Evolutionary conservation across 2,113 vertebrate genomes (phyloP).

Genomic region (Coptodon bakossiorum): DNA sequence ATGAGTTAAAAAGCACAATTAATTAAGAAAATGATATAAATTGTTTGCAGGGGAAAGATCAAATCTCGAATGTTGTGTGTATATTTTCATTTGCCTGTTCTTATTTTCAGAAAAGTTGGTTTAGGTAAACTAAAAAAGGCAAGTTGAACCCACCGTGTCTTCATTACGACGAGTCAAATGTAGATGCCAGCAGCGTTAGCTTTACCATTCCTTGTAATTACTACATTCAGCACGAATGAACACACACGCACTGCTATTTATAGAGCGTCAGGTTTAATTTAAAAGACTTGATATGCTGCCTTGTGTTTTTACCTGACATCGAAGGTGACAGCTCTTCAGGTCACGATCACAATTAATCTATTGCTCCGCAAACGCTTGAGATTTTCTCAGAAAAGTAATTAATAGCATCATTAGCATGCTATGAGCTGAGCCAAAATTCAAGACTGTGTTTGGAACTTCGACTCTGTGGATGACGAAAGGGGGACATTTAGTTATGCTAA

Average conservation of each 20-base stretch:
- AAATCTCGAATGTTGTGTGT: not conserved
- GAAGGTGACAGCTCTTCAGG: constrained; percentile 3
- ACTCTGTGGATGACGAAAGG: constrained; percentile 39
- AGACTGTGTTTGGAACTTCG: constrained; percentile 51
- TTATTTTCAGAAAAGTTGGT: not conserved
- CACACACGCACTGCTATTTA: not conserved
- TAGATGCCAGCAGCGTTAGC: not conserved
- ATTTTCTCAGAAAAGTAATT: constrained; percentile 38
- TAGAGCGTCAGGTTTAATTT: not conserved
- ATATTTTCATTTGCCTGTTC: not conserved
- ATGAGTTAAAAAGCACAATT: not conserved
- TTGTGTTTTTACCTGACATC: not conserved
- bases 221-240: not conserved
- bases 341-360: constrained; percentile 34
- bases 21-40: not conserved
- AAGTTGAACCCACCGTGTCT: not conserved
- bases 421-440: constrained; percentile 18
- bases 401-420: constrained; percentile 27
- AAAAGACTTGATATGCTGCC: not conserved
- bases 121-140: not conserved
- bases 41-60: not conserved
- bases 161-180: not conserved
- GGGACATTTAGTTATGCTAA: constrained; percentile 56
- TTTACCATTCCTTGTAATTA: not conserved
- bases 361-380: not conserved